Base-by-base conservation (phyloP, 2,113 vertebrate species). In the Ranitomeya imitator region DNA sequence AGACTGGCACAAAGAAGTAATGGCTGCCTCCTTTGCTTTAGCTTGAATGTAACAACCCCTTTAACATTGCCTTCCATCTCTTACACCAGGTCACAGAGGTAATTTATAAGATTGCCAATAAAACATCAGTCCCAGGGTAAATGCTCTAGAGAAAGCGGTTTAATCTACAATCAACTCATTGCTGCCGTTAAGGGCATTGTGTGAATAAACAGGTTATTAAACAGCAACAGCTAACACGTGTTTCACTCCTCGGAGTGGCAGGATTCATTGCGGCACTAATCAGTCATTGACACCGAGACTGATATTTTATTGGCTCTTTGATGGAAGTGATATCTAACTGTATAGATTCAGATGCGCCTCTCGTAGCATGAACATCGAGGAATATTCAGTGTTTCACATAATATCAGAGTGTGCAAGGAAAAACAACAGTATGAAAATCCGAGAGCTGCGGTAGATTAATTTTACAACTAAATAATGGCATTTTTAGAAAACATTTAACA, bases 171-270 rank as follows among this genome's bases (percentile, higher is more conserved):
- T 83, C 81, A 83, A 54, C 63, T 67, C 81, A 69, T 83, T 52
- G 81, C 63, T 31, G 81, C 61, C 21, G 81, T 83, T 83, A 67
- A 67, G 81, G 81, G 81, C 60, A 65, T 69, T 26, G 81, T 83
- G 37, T 83, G 81, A 83, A 83, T 86, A 78, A 86, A 86, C 73
- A 86, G 85, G 59, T 79, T 86, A 79, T 77, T 86, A 86, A 86
- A 86, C 59, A 79, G 85, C 74, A 79, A 79, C 37, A 63, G 74
- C 74, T n/a, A 67, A 86, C 74, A 86, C 60, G 60, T 86, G 85
- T 86, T 54, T 67, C 26, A 54, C 57, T 61, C 37, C 61, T 67
- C 23, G 13, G 74, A 65, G 85, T 86, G 76, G 79, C 85, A 79
- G 85, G 74, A 77, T 78, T 79, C 74, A 79, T 86, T 86, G 76